Conservation (phyloP, 2,113 vertebrate genomes). For the Paracanthobrama guichenoti region DNA sequence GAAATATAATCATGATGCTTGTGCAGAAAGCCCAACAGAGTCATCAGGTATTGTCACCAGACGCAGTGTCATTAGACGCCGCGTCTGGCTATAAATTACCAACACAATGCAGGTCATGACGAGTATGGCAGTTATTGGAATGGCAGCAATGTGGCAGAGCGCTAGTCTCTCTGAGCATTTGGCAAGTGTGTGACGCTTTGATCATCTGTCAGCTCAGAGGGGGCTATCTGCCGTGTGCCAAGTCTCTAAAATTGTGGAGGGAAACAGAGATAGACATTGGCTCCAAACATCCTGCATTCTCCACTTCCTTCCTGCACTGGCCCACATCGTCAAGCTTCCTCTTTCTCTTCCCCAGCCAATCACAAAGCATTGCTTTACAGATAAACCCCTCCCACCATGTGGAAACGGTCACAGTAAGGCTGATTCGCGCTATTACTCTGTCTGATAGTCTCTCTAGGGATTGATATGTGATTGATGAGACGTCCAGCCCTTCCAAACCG, state of each 20-base stretch:
- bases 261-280: slow-evolving; percentile 42
- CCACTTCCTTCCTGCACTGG: slow-evolving; percentile 48
- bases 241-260: slow-evolving; percentile 57
- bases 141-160: slow-evolving; percentile 54
- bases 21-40: slow-evolving; percentile 59
- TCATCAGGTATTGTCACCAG: slow-evolving; percentile 58
- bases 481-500: neutral
- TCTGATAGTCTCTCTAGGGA: slow-evolving; percentile 33
- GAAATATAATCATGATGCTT: slow-evolving; percentile 30
- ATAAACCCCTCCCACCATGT: neutral
- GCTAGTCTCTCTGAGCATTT: slow-evolving; percentile 40
- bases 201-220: slow-evolving; percentile 62
- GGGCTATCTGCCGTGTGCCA: slow-evolving; percentile 52
- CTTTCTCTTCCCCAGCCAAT: slow-evolving; percentile 40
- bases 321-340: slow-evolving; percentile 43
- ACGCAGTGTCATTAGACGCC: slow-evolving; percentile 61
- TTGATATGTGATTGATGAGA: slow-evolving; percentile 35
- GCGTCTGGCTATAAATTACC: slow-evolving; percentile 60
- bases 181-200: slow-evolving; percentile 50
- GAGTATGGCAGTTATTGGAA: slow-evolving; percentile 55
- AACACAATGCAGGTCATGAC: slow-evolving; percentile 45
- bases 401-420: neutral
- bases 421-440: neutral
- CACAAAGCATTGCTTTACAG: slow-evolving; percentile 18
- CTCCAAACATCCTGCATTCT: slow-evolving; percentile 51